phyloP scores from a whole-genome alignment of 2,113 vertebrate genomes.

The Ceyx melanurus region DNA sequence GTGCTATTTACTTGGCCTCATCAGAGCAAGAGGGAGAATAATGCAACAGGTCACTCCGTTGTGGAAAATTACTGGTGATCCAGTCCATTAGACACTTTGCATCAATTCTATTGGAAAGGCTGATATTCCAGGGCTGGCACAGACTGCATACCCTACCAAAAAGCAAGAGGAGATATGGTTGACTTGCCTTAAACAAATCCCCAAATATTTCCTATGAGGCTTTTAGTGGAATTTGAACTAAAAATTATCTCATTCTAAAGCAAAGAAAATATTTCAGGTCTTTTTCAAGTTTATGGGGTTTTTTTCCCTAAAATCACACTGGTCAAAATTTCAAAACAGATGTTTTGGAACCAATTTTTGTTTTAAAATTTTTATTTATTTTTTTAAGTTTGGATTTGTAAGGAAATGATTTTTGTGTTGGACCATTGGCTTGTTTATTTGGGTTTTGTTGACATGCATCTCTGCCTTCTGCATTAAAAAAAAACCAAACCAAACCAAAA shows the following conservation, averaged over 20 bases:
- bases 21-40: neutral
- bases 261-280: neutral
- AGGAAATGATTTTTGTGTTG: neutral
- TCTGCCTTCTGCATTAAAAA: neutral
- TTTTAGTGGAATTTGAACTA: neutral
- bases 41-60: neutral
- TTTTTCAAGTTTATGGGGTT: neutral
- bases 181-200: neutral
- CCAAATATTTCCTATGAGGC: slow-evolving; percentile 1
- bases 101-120: neutral
- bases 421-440: neutral
- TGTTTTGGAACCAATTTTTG: neutral
- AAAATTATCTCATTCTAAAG: neutral
- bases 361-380: neutral
- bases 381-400: neutral
- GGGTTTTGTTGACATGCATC: neutral
- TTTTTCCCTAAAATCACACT: neutral
- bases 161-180: neutral
- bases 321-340: neutral
- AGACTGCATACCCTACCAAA: neutral
- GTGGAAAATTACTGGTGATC: neutral
- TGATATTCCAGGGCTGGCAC: neutral
- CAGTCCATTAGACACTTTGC: neutral
- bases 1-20: neutral
- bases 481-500: no score